phyloP scores from a whole-genome alignment of 2,888 invertebrate species.

The Ennomos erosarius region DNA sequence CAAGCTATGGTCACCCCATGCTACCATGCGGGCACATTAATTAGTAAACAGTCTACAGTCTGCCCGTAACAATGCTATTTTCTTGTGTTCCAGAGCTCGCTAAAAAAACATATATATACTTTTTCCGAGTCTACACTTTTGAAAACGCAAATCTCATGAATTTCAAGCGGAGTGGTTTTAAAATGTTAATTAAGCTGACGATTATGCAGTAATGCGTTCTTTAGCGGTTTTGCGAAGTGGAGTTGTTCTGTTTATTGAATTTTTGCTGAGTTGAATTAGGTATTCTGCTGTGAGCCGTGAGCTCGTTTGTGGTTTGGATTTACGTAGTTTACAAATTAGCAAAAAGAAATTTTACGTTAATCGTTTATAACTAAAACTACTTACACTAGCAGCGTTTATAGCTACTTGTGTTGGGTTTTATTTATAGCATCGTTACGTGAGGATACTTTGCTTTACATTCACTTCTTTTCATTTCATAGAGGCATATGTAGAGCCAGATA shows the following conservation, averaged over 20 bases:
- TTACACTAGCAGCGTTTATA: too few relatives aligned
- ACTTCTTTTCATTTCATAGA: too few relatives aligned
- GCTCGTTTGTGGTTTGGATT: too few relatives aligned
- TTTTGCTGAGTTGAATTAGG: neutral
- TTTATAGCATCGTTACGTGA: too few relatives aligned
- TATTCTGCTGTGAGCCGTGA: too few relatives aligned
- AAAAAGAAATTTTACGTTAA: too few relatives aligned
- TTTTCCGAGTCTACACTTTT: conserved; percentile 54
- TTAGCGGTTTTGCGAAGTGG: conserved; percentile 8
- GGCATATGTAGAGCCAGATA: too few relatives aligned
- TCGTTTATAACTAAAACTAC: too few relatives aligned
- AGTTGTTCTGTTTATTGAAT: conserved; percentile 14
- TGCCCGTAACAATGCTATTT: conserved; percentile 71
- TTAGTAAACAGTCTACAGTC: conserved; percentile 78
- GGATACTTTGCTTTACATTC: too few relatives aligned
- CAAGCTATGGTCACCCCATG: conserved; percentile 49
- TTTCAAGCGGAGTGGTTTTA: conserved; percentile 47
- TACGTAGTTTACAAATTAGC: too few relatives aligned
- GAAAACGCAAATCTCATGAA: conserved; percentile 54
- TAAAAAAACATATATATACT: conserved; percentile 46
- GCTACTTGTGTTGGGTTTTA: too few relatives aligned
- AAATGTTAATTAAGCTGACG: conserved; percentile 49
- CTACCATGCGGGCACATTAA: conserved; percentile 79
- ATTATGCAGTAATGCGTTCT: conserved; percentile 39
- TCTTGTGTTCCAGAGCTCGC: conserved; percentile 55